Conservation (phyloP, 2,888 invertebrate genomes). For the Caenorhabditis zanzibari region DNA sequence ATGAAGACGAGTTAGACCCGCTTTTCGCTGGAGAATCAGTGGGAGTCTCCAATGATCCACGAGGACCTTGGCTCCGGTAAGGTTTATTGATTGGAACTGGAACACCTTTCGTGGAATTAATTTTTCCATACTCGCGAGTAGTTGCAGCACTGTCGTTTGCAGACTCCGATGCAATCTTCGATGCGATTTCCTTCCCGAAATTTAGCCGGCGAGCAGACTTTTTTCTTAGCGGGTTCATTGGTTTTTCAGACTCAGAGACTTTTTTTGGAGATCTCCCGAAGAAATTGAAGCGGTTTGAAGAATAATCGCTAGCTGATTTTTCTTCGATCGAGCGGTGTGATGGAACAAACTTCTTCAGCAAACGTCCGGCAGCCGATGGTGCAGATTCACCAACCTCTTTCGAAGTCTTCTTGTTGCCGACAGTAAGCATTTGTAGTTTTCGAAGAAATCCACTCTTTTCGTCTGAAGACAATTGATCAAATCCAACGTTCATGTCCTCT, state of each 20-base stretch:
- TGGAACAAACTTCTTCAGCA: slow-evolving; percentile 40
- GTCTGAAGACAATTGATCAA: slow-evolving; percentile 52
- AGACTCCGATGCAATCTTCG: background rate
- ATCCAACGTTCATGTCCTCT: slow-evolving; percentile 49
- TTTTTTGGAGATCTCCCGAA: slow-evolving; percentile 23
- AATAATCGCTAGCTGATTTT: background rate
- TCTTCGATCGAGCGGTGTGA: slow-evolving; percentile 10
- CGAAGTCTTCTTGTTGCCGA: slow-evolving; percentile 23
- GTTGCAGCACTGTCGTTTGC: slow-evolving; percentile 21
- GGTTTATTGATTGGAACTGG: slow-evolving; percentile 29
- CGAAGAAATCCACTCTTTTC: slow-evolving; percentile 59
- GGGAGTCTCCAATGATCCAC: slow-evolving; percentile 57
- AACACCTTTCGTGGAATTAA: background rate
- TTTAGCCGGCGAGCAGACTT: slow-evolving; percentile 51
- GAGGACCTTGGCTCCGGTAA: slow-evolving; percentile 13
- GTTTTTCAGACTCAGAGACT: background rate
- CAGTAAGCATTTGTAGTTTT: slow-evolving; percentile 51
- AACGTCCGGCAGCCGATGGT: slow-evolving; percentile 12
- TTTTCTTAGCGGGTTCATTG: slow-evolving; percentile 1
- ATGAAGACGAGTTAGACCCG: background rate
- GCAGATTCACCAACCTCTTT: background rate
- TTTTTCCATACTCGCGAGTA: slow-evolving; percentile 45
- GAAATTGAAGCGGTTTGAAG: slow-evolving; percentile 6
- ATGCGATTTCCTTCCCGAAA: slow-evolving; percentile 11
- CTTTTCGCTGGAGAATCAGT: slow-evolving; percentile 40